phyloP scores from a whole-genome alignment of 2,113 vertebrate species.

The Rana temporaria region DNA sequence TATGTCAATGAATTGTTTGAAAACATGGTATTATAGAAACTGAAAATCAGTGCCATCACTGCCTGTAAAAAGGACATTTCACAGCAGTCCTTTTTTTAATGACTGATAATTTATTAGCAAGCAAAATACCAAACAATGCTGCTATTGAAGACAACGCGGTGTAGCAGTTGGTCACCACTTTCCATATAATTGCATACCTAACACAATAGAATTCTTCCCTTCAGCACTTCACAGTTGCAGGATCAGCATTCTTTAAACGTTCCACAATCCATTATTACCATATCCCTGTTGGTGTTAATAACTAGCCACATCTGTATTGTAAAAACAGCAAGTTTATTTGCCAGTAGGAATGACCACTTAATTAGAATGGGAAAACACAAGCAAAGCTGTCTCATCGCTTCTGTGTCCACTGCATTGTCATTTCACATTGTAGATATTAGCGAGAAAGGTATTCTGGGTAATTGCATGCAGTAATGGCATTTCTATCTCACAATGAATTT shows the following conservation, averaged over 20 bases:
- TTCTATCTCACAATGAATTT: background rate
- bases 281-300: background rate
- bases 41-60: no score
- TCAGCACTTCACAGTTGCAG: constrained; percentile 40
- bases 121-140: constrained; percentile 6
- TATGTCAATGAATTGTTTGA: no score
- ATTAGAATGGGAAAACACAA: background rate
- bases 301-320: constrained; percentile 11
- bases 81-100: background rate
- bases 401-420: background rate
- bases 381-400: background rate
- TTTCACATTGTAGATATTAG: background rate
- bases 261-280: background rate
- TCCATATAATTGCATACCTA: constrained; percentile 8
- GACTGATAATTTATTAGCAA: background rate
- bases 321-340: background rate
- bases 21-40: no score
- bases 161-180: background rate
- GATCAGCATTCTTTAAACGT: constrained; percentile 39
- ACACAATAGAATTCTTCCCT: background rate
- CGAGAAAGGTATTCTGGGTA: background rate
- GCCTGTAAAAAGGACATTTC: no score
- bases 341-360: background rate
- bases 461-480: background rate
- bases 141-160: background rate